Evolutionary conservation across 2,888 invertebrate species (phyloP).

Genomic region (Spicauda simplicius): DNA sequence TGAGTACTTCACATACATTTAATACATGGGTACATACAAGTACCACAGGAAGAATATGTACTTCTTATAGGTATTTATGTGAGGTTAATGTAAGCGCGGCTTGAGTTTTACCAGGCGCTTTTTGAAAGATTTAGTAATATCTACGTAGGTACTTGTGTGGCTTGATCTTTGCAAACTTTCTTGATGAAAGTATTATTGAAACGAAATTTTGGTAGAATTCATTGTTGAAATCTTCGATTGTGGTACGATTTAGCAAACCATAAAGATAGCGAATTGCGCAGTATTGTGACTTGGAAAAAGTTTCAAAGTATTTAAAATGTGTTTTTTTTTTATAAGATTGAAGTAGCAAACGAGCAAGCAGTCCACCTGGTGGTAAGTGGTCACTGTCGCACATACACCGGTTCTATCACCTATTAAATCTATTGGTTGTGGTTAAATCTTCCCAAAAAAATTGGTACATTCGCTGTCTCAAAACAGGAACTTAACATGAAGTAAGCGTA

Average conservation of each 20-base stretch:
- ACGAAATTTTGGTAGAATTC: not conserved
- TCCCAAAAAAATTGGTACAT: constrained; percentile 47
- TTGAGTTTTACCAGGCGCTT: constrained; percentile 1
- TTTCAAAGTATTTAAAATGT: too few species aligned
- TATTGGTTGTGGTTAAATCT: too few species aligned
- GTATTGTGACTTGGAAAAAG: not conserved
- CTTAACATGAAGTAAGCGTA: constrained; percentile 3
- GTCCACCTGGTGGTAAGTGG: too few species aligned
- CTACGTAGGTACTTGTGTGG: not conserved
- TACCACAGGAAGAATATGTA: too few species aligned
- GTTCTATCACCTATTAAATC: too few species aligned
- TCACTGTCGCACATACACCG: too few species aligned
- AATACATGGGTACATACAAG: not conserved
- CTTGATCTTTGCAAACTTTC: not conserved
- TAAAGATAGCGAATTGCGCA: too few species aligned
- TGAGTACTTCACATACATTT: constrained; percentile 1
- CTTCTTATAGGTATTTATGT: not conserved
- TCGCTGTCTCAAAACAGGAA: constrained; percentile 43
- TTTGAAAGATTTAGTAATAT: not conserved
- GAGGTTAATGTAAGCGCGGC: not conserved
- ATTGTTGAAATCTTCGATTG: too few species aligned
- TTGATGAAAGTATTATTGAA: not conserved
- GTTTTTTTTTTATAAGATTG: too few species aligned
- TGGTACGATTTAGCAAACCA: too few species aligned
- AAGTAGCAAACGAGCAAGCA: too few species aligned